These are phyloP conservation scores for Sialis fuliginosa DNA, from an alignment of 2,888 invertebrate species.

Conservation along the genomic window DNA sequence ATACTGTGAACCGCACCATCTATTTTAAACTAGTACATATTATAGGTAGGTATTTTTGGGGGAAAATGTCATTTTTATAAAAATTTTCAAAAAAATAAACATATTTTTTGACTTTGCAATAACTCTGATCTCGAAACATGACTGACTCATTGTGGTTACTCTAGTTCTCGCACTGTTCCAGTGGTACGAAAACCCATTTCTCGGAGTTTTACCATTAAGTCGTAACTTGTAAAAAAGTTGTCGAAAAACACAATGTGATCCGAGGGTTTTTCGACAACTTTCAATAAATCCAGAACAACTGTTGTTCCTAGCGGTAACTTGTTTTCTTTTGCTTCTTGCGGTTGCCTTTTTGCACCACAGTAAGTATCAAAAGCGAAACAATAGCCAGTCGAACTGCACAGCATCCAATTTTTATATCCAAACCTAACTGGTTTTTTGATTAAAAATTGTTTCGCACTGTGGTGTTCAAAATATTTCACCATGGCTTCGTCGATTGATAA, in stretches of 20 bases:
- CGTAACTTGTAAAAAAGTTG: conserved; percentile 9
- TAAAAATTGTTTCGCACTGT: conserved; percentile 1
- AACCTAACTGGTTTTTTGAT: background rate
- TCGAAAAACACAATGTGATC: conserved; percentile 9
- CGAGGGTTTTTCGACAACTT: background rate
- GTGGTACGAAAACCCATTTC: too few relatives aligned
- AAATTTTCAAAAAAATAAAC: too few relatives aligned
- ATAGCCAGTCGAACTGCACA: background rate
- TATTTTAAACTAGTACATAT: too few relatives aligned
- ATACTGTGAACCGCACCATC: too few relatives aligned
- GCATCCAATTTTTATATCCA: background rate
- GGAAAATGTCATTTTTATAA: too few relatives aligned
- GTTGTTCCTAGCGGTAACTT: background rate
- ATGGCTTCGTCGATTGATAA: conserved; percentile 1
- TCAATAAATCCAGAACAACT: background rate
- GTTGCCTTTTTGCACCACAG: too few relatives aligned
- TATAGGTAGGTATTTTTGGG: too few relatives aligned
- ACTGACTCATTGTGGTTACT: too few relatives aligned
- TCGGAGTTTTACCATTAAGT: too few relatives aligned
- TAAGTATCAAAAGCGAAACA: conserved; percentile 1
- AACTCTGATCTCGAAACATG: too few relatives aligned
- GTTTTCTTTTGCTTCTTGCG: background rate
- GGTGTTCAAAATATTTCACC: background rate
- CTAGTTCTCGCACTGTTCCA: too few relatives aligned
- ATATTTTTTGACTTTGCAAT: too few relatives aligned